Base-by-base conservation (phyloP, 2,113 vertebrate genomes). In the Leptosomus discolor region DNA sequence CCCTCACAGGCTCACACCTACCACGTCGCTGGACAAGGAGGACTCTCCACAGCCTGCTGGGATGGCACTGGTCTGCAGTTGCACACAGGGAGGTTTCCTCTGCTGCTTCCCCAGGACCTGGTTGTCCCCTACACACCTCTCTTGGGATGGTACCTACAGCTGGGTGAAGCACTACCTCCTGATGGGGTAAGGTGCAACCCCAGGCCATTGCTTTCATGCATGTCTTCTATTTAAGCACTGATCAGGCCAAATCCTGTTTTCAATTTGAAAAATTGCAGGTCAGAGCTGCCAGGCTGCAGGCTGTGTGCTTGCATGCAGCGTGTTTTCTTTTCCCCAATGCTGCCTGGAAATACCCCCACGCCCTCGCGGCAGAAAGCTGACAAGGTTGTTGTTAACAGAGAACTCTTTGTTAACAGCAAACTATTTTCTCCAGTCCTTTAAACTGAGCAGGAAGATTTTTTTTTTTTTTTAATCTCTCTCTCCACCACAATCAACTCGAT, bases 301-400 rank as follows among this genome's bases (percentile, higher is more conserved):
- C 27, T 37, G 32, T 9, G 70, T 9, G 56, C 27, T 54, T 37
- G 13, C 19, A 32, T 1, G 1, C 21, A 21, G 23, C 0, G 0
- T 19, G n/a, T 12, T 36, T 65, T 41, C 36, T 19, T 45, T 60
- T 39, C 37, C 29, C 21, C 2, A 3, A 12, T 15, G 36, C 63
- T 85, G 32, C 56, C 37, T 80, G 32, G 37, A 78, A 83, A 63
- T 39, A 20, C 10, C 57, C 15, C 54, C 9, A 2, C 8, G 10
- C 23, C 50, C 29, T 48, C 3, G 4, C 51, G 43, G 67, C 56
- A 32, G 86, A 64, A 51, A 78, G 37, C 37, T 30, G 21, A n/a
- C 0, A 0, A 56, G 41, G 24, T 19, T 10, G 46, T 76, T 37
- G 6, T 19, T 29, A 67, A 5, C 12, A 71, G 8, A 67, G 27